Conservation (phyloP, 2,888 invertebrate genomes). For the Lasioglossum calceatum region DNA sequence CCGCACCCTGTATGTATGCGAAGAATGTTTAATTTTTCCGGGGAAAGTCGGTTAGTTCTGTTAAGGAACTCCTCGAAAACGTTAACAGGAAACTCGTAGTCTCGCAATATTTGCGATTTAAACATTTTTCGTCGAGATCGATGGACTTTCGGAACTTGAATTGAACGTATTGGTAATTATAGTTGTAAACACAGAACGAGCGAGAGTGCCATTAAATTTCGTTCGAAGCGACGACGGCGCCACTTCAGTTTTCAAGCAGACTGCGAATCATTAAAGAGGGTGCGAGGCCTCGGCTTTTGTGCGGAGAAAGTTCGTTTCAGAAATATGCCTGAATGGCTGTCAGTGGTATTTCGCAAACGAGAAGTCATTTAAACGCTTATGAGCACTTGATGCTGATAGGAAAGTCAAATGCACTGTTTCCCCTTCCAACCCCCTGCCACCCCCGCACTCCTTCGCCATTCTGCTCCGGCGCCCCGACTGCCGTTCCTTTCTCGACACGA, state of each 20-base stretch:
- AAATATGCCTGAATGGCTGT: conserved; percentile 70
- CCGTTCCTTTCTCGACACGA: conserved; percentile 48
- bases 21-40: background rate
- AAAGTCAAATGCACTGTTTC: conserved; percentile 70
- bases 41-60: background rate
- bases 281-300: conserved; percentile 14
- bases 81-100: background rate
- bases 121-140: background rate
- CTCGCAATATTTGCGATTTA: background rate
- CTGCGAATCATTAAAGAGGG: conserved; percentile 14
- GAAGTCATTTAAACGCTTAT: conserved; percentile 73
- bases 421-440: conserved; percentile 22
- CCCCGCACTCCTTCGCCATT: conserved; percentile 8
- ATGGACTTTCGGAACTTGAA: background rate
- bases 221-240: background rate
- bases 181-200: background rate
- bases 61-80: background rate
- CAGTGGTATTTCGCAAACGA: conserved; percentile 74
- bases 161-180: background rate
- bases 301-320: conserved; percentile 32
- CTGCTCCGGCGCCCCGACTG: conserved; percentile 16
- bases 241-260: conserved; percentile 35
- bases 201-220: conserved; percentile 34
- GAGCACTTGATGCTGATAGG: conserved; percentile 67
- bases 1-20: background rate